These are phyloP conservation scores for Cabera pusaria DNA, from an alignment of 2,888 invertebrate species.

Conservation along the genomic window DNA sequence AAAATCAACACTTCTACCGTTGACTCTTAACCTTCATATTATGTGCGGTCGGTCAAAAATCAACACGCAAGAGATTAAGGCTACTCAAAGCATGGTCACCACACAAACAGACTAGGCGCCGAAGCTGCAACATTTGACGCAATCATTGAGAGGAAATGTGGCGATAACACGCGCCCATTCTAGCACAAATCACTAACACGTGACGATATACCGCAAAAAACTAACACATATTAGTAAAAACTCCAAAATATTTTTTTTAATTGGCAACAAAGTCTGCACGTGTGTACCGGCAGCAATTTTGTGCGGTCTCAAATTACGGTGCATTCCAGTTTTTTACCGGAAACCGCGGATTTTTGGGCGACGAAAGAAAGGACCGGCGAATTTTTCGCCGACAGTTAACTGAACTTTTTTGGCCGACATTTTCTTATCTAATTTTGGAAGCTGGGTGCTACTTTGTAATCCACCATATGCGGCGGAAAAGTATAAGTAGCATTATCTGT, in stretches of 20 bases:
- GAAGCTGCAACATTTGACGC: slow-evolving; percentile 58
- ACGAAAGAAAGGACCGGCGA: slow-evolving; percentile 52
- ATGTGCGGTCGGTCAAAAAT: no score
- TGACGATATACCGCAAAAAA: slow-evolving; percentile 40
- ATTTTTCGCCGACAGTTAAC: slow-evolving; percentile 49
- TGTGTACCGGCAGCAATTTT: slow-evolving; percentile 67
- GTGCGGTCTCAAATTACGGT: slow-evolving; percentile 75
- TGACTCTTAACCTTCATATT: no score
- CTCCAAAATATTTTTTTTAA: slow-evolving; percentile 45
- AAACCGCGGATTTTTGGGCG: slow-evolving; percentile 68
- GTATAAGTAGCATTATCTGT: no score
- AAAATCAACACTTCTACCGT: no score
- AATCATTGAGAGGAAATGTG: slow-evolving; percentile 64
- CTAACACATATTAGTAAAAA: slow-evolving; percentile 32
- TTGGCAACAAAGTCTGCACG: slow-evolving; percentile 63
- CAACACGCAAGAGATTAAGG: no score
- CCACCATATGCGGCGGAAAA: no score
- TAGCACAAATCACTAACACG: slow-evolving; percentile 73
- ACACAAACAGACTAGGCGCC: slow-evolving; percentile 36
- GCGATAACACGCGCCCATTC: slow-evolving; percentile 61
- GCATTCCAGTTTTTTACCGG: slow-evolving; percentile 71
- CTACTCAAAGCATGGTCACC: slow-evolving; percentile 33
- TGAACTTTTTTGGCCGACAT: slow-evolving; percentile 20
- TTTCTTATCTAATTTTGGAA: slow-evolving; percentile 20
- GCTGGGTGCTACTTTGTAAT: slow-evolving; percentile 11